phyloP scores from a whole-genome alignment of 2,113 vertebrate species.

The Microcebus griseorufus region DNA sequence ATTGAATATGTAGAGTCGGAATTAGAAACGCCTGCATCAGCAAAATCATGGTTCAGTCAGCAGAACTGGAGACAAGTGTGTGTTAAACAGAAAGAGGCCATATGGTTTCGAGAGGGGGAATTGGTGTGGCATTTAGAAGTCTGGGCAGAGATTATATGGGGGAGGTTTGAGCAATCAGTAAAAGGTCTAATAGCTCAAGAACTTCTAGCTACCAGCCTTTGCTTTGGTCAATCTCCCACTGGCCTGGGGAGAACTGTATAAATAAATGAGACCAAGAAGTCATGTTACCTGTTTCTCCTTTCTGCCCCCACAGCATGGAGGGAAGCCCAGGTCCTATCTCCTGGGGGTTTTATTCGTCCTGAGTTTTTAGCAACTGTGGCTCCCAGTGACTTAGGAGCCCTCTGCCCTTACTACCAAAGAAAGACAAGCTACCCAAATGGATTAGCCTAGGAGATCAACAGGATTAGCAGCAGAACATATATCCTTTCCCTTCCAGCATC shows the following conservation, averaged over 20 bases:
- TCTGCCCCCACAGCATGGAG: neutral
- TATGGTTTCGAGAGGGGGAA: neutral
- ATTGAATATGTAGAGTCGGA: conserved; percentile 27
- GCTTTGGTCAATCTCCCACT: neutral
- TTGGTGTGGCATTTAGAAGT: neutral
- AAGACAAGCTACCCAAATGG: neutral
- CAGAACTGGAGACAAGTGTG: neutral
- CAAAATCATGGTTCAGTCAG: conserved; percentile 40
- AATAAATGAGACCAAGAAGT: conserved; percentile 34
- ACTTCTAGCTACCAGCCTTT: neutral
- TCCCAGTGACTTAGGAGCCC: neutral
- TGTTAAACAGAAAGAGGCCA: conserved; percentile 39
- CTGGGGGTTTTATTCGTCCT: neutral
- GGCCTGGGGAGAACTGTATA: neutral
- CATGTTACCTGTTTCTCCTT: neutral
- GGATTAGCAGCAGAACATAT: neutral
- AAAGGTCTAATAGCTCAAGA: conserved; percentile 38
- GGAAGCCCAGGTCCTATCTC: neutral
- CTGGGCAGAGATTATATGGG: neutral
- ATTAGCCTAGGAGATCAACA: neutral
- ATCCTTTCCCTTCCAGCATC: neutral
- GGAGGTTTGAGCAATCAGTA: neutral
- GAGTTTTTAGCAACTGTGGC: neutral
- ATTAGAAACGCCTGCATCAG: conserved; percentile 41
- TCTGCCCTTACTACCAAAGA: neutral